Percentiles rank a stretch among this genome's conserved stretches.
Evolutionary conservation across 1,140 invertebrate genomes (phyloP).

Genomic region (Trinorchestia longiramus): DNA sequence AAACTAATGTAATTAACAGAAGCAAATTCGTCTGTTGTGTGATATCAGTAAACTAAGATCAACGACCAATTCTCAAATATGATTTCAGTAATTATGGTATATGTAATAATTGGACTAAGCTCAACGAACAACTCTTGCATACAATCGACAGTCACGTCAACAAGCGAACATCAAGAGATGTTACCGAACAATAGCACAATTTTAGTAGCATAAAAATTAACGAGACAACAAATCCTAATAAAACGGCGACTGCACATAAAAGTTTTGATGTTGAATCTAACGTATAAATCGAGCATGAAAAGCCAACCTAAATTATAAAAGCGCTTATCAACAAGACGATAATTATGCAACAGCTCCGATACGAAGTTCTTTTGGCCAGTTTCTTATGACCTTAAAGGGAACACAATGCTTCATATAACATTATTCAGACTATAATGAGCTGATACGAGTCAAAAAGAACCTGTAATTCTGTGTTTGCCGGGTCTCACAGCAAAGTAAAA

Average conservation of each 20-base stretch:
- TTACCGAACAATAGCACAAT: not conserved
- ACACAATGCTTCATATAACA: no score
- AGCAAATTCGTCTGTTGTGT: no score
- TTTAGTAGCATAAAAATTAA: not conserved
- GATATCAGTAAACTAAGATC: not conserved
- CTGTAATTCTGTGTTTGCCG: no score
- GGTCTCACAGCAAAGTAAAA: not conserved
- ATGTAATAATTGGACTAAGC: no score
- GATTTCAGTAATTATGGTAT: no score
- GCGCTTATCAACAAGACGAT: not conserved
- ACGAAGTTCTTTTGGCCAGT: not conserved
- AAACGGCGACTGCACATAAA: not conserved
- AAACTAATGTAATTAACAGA: no score
- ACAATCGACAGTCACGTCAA: not conserved
- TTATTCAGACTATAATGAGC: no score
- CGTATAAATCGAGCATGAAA: not conserved
- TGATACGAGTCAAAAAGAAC: no score
- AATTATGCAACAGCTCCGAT: not conserved
- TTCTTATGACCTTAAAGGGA: not conserved
- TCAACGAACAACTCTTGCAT: no score
- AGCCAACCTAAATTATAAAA: not conserved
- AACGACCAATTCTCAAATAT: not conserved
- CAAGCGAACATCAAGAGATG: not conserved
- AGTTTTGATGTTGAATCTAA: not conserved
- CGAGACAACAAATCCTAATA: not conserved